Base-by-base conservation (phyloP, 2,113 vertebrate species). In the Campylorhamphus procurvoides region DNA sequence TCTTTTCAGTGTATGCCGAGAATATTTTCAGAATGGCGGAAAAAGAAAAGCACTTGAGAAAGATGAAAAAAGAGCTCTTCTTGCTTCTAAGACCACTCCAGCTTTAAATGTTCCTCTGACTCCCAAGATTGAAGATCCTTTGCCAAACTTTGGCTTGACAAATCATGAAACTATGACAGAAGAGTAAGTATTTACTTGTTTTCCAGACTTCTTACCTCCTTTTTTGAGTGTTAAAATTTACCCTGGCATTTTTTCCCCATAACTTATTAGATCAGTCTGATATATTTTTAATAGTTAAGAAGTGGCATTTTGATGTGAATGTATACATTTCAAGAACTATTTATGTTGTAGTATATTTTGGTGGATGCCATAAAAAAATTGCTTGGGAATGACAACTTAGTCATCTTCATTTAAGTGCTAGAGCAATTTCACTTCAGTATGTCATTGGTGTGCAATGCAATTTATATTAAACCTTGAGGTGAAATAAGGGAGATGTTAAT, bases 1-100 rank as follows among this genome's bases (percentile, higher is more conserved):
- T 95, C 67, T 91, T 96, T 96, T 10, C 97, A 99, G 99, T 94
- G 98, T 99, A 84, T 99, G 99, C 96, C 98, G 99, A 95, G 99
- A 99, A 90, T 99, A 99, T 97, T 99, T 99, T 96, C 98, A 99
- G 97, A 98, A 99, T 10, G 99, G 99, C 49, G 99, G 99, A 35
- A 99, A 99, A 98, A 99, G 98, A 96, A 99, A 98, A 98, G 98
- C 98, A 96, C 98, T 99, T 91, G 99, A 99, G 87, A 99, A 99
- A 97, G 99, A 99, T 97, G 98, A 99, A 95, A 99, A 99, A 97
- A 98, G 98, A 97, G 98, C 98, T 77, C 95, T 96, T 75, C 98
- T 98, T 60, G 95, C 98, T 88, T 92, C 96, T 77, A 95, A 98
- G 94, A 97, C 96, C 95, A 96, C 98, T 94, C 92, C 98, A 88